Percentiles rank a stretch among this genome's conserved stretches.
Conservation (phyloP, 2,113 vertebrate species). For the Ictidomys tridecemlineatus region DNA sequence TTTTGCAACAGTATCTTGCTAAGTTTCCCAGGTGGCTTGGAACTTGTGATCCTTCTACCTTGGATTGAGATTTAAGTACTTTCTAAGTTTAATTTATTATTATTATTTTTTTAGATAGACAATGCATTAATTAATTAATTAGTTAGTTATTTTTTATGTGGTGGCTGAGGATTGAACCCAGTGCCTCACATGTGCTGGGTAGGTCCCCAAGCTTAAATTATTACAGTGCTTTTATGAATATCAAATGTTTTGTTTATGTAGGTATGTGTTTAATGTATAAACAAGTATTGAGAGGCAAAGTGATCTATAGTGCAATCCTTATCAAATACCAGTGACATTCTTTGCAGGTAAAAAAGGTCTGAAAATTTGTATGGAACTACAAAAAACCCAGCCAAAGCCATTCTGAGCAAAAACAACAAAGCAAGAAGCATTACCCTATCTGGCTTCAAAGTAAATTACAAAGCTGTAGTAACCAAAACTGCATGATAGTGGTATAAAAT, state of each 20-base stretch:
- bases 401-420: background rate
- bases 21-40: no score
- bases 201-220: background rate
- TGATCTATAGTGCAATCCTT: background rate
- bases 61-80: background rate
- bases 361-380: background rate
- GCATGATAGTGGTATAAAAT: background rate
- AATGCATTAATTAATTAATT: no score
- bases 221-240: background rate
- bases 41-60: no score
- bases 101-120: no score
- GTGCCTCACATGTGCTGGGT: no score
- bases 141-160: no score
- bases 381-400: background rate
- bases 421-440: background rate
- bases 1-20: no score
- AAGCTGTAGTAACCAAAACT: background rate
- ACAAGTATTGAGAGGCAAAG: background rate
- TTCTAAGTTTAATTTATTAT: background rate
- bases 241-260: constrained; percentile 10
- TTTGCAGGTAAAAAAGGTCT: background rate
- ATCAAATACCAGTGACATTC: background rate
- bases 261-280: background rate
- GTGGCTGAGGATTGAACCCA: no score
- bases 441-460: background rate